Percentiles rank a stretch among this genome's conserved stretches.
phyloP scores from a whole-genome alignment of 1,140 invertebrate species.

The Paralvinella palmiformis region DNA sequence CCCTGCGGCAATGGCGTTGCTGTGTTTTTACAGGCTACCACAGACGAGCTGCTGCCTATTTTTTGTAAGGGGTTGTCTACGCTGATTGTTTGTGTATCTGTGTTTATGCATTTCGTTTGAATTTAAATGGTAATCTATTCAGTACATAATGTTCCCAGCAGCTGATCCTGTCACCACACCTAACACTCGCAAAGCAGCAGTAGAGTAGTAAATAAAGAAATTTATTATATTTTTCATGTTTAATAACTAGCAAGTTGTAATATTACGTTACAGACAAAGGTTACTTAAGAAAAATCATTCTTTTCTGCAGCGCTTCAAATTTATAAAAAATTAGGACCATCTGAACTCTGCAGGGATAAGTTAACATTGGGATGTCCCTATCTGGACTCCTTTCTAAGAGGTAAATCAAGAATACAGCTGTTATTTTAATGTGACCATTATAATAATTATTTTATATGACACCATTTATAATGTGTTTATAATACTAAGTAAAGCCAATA shows the following conservation, averaged over 20 bases:
- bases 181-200: neutral
- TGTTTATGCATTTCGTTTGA: too few relatives aligned
- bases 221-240: neutral
- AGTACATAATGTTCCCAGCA: too few relatives aligned
- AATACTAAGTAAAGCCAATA: neutral
- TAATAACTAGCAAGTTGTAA: neutral
- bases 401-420: neutral
- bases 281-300: neutral
- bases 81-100: too few relatives aligned
- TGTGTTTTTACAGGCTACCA: too few relatives aligned
- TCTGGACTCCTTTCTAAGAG: conserved; percentile 9
- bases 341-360: neutral
- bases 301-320: neutral
- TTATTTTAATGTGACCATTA: neutral
- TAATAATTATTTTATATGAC: neutral
- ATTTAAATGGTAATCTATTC: too few relatives aligned
- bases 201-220: neutral
- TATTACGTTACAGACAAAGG: neutral
- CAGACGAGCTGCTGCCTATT: too few relatives aligned
- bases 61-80: too few relatives aligned
- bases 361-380: conserved; percentile 6
- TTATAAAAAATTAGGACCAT: neutral
- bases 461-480: neutral
- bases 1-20: too few relatives aligned
- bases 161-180: too few relatives aligned